Base-by-base conservation (phyloP, 1,140 invertebrate species). In the Battus philenor region DNA sequence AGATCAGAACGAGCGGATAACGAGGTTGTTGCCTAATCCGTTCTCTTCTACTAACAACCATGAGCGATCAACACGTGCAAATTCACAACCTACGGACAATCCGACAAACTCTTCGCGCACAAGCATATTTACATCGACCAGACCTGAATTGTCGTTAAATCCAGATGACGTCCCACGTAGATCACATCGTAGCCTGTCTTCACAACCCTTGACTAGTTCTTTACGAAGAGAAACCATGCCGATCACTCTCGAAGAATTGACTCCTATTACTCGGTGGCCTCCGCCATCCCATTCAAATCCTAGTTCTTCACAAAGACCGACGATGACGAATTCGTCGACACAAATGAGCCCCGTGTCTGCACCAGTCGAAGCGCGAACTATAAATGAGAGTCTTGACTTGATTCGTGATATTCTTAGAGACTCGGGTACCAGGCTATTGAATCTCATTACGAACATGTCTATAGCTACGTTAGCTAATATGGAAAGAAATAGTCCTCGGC, bases 391-490 rank as follows among this genome's bases (percentile, higher is more conserved):
- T 44, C 59, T 87, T 4, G 76, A 86, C 46, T 57, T 82, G 27
- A 86, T 87, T 32, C 64, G 82, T 8, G 78, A 80, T 43, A 85
- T 86, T 31, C 54, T 87, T n/a, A 65, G 83, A 50, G 83, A 85
- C 62, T 87, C 85, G 3, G 81, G 85, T n/a, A 81, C 77, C 9
- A 68, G 82, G 32, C 52, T 87, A 2, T 59, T 87, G 16, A 83
- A 86, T 50, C 57, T 86, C 17, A 85, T 87, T 16, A 82, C 82
- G 0, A 76, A 82, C 18, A 83, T 85, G 72, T 82, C 78, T 1
- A 22, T 75, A 17, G 71, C 74, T 4, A 79, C 67, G 3, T 29
- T 84, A 15, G 65, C 65, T 4, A 68, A 59, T 27, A 63, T 68
- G 4, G 75, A 75, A 24, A 60, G 68, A 8, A 65, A 53, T 13